Evolutionary conservation across 2,113 vertebrate genomes (phyloP).

Genomic region (Perca flavescens): DNA sequence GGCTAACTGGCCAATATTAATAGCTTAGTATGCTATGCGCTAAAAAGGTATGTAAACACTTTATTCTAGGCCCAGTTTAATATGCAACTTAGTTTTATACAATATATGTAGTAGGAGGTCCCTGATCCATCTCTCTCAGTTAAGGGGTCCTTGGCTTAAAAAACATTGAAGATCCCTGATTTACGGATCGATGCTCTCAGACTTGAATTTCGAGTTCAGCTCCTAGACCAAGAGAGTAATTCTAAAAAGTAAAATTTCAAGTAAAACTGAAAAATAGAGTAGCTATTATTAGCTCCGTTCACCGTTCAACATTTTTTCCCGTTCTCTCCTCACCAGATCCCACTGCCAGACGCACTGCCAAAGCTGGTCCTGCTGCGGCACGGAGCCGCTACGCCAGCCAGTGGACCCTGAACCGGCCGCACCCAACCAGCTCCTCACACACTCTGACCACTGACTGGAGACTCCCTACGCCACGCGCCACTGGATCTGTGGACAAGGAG

Average conservation of each 20-base stretch:
- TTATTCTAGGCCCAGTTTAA: no score
- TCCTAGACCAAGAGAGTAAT: background rate
- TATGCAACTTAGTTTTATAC: no score
- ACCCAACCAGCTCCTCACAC: conserved; percentile 96
- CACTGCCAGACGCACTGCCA: conserved; percentile 95
- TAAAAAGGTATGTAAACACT: no score
- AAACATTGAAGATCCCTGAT: no score
- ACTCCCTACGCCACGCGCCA: conserved; percentile 92
- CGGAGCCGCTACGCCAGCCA: conserved; percentile 97
- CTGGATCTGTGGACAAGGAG: conserved; percentile 97
- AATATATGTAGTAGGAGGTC: no score
- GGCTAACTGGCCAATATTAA: no score
- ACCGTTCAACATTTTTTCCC: background rate
- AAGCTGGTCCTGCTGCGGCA: conserved; percentile 92
- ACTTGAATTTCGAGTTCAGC: background rate
- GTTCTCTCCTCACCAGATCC: conserved; percentile 85
- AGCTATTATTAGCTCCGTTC: background rate
- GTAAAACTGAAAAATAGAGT: background rate
- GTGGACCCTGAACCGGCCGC: conserved; percentile 98
- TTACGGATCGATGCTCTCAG: background rate
- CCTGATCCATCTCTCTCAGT: no score
- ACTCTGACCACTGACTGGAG: conserved; percentile 99
- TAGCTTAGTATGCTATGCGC: no score
- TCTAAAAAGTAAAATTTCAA: background rate
- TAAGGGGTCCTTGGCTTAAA: no score